Base-by-base conservation (phyloP, 2,113 vertebrate species). In the Geococcyx californianus region DNA sequence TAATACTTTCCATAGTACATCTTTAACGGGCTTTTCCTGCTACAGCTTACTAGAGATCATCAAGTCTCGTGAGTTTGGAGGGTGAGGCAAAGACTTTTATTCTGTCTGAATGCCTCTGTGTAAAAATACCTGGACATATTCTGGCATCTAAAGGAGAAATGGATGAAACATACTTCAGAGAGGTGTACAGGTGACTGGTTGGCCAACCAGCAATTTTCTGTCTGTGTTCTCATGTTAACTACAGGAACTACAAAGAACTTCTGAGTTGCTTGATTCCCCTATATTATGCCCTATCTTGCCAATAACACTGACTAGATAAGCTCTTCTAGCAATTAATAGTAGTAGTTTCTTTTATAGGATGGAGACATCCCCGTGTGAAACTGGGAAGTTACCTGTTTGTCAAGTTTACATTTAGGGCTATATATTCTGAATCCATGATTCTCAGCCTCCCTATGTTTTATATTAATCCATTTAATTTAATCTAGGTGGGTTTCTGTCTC, bases 391-490 rank as follows among this genome's bases (percentile, higher is more conserved):
- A 69, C 26, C 44, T 84, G 15, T 11, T 11, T 59, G 29, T 55
- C 55, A 84, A 25, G 9, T 85, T 75, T 77, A 52, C 33, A 40
- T 67, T 58, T 40, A 54, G 31, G 44, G n/a, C 34, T 72, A 31
- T 72, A 26, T 59, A 45, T 94, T 72, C 73, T 89, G 44, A 64
- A 64, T 47, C 31, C 29, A 13, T 56, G 54, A 38, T 54, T 81
- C 77, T 64, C 81, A 74, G 44, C 49, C 87, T 81, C 92, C 20
- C 16, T 84, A 6, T 81, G 44, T 83, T 91, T 94, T 79, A 31
- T 54, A 79, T 78, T 81, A 92, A 68, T 54, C 60, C 62, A 77
- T 81, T 90, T 89, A 93, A 94, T 89, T 89, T 94, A 63, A 89
- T 79, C 52, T 51, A 75, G 62, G 84, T 14, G 31, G 44, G 66